Conservation (phyloP, 2,888 invertebrate species). For the Drosophila dives region DNA sequence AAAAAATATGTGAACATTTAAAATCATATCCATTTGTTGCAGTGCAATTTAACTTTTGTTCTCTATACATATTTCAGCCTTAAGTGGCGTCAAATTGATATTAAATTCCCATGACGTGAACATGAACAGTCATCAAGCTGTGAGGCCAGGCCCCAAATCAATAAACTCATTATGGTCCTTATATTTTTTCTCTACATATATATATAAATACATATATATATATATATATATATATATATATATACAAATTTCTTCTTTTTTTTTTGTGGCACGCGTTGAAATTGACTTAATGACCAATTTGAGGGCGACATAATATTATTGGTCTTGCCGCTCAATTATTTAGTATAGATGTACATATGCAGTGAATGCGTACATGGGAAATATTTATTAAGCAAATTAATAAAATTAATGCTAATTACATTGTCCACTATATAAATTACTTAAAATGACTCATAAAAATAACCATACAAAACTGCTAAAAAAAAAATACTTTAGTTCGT, state of each 20-base stretch:
- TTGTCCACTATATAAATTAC: slow-evolving; percentile 38
- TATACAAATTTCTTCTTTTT: not conserved
- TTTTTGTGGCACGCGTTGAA: slow-evolving; percentile 41
- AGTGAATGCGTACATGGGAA: not conserved
- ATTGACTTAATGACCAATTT: slow-evolving; percentile 64
- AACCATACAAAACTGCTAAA: not conserved
- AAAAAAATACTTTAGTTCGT: not conserved
- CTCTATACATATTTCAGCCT: slow-evolving; percentile 35
- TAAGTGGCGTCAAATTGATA: slow-evolving; percentile 66
- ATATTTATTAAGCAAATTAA: slow-evolving; percentile 40
- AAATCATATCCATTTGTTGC: not conserved
- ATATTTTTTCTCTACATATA: slow-evolving; percentile 13
- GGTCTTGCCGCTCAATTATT: slow-evolving; percentile 34
- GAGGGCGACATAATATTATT: slow-evolving; percentile 46
- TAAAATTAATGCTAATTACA: slow-evolving; percentile 53
- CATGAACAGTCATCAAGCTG: slow-evolving; percentile 42
- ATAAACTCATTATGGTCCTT: slow-evolving; percentile 58
- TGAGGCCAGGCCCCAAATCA: slow-evolving; percentile 49
- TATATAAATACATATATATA: not conserved
- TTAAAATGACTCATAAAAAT: slow-evolving; percentile 13
- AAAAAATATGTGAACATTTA: not conserved
- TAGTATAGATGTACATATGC: slow-evolving; percentile 18
- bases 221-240: not conserved
- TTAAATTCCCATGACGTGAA: slow-evolving; percentile 59
- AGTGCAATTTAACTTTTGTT: slow-evolving; percentile 2